A percentile compares a stretch with the other conserved stretches of the same genome.
phyloP scores from a whole-genome alignment of 1,140 invertebrate genomes.

The Pentalonia nigronervosa region DNA sequence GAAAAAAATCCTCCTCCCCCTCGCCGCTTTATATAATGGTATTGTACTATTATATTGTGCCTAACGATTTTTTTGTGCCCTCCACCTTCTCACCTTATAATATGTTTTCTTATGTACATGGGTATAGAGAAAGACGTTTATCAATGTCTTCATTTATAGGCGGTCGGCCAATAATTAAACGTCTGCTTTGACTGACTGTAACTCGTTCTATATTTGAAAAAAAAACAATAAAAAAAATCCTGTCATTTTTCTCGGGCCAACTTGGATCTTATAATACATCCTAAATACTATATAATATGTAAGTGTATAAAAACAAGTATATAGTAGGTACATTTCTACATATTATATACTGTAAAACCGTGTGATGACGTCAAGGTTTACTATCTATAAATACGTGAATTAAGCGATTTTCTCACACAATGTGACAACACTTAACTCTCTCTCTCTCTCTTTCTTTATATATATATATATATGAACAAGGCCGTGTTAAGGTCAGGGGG shows the following conservation, averaged over 20 bases:
- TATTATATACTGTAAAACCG: conserved; percentile 8
- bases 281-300: not conserved
- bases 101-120: conserved; percentile 50
- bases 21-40: not conserved
- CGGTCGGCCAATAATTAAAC: conserved; percentile 56
- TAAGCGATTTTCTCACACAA: not conserved
- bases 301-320: not conserved
- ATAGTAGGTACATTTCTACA: not conserved
- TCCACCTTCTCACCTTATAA: conserved; percentile 57
- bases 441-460: no score
- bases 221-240: conserved; percentile 49
- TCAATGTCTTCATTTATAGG: conserved; percentile 58
- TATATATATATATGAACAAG: no score
- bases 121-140: conserved; percentile 42
- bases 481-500: no score
- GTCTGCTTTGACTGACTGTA: conserved; percentile 56
- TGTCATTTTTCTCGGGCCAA: conserved; percentile 48
- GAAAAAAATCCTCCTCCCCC: not conserved
- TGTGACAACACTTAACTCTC: not conserved
- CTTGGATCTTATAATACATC: conserved; percentile 37
- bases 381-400: not conserved
- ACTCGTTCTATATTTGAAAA: conserved; percentile 54
- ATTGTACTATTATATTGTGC: not conserved
- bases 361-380: conserved; percentile 27
- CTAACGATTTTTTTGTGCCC: conserved; percentile 25